These are phyloP conservation scores for Enteromius paludinosus DNA, from an alignment of 2,797 vertebrate species.

Conservation along the genomic window DNA sequence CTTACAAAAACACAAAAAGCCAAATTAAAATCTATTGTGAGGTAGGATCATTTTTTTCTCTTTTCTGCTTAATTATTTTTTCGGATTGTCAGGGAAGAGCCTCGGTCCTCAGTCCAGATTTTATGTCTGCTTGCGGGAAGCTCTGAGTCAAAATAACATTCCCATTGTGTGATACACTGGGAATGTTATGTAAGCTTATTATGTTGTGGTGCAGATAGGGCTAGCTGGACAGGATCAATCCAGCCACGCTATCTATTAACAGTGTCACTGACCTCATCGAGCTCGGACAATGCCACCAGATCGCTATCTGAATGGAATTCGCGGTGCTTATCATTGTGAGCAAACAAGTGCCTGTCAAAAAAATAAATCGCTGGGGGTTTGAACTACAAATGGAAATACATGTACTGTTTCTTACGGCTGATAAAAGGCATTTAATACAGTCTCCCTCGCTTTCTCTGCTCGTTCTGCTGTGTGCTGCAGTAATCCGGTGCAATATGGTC, in stretches of 20 bases:
- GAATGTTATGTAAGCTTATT: slow-evolving; percentile 48
- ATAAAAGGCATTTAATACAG: slow-evolving; percentile 67
- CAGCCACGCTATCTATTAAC: slow-evolving; percentile 44
- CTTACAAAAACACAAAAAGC: slow-evolving; percentile 18
- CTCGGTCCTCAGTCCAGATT: neutral
- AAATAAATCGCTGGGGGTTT: slow-evolving; percentile 40
- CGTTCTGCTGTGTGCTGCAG: slow-evolving; percentile 74
- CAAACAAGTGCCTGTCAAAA: slow-evolving; percentile 40
- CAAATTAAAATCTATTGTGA: slow-evolving; percentile 41
- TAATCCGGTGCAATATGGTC: slow-evolving; percentile 92
- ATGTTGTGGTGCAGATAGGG: slow-evolving; percentile 33
- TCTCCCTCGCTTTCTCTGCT: slow-evolving; percentile 60
- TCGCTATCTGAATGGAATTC: slow-evolving; percentile 35
- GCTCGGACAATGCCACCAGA: slow-evolving; percentile 40
- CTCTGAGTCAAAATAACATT: slow-evolving; percentile 24
- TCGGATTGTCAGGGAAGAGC: slow-evolving; percentile 14
- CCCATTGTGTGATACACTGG: slow-evolving; percentile 8
- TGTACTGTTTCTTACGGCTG: slow-evolving; percentile 64
- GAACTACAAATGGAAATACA: slow-evolving; percentile 47
- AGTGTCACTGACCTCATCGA: slow-evolving; percentile 51
- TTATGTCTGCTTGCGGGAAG: neutral
- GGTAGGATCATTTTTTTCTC: slow-evolving; percentile 8
- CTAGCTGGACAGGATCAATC: slow-evolving; percentile 46
- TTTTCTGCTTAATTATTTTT: slow-evolving; percentile 42
- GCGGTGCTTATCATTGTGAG: slow-evolving; percentile 23